Evolutionary conservation across 2,888 invertebrate species (phyloP), one percentile per base, ranked within the genome.

Genomic region (Epiblema foenella): DNA sequence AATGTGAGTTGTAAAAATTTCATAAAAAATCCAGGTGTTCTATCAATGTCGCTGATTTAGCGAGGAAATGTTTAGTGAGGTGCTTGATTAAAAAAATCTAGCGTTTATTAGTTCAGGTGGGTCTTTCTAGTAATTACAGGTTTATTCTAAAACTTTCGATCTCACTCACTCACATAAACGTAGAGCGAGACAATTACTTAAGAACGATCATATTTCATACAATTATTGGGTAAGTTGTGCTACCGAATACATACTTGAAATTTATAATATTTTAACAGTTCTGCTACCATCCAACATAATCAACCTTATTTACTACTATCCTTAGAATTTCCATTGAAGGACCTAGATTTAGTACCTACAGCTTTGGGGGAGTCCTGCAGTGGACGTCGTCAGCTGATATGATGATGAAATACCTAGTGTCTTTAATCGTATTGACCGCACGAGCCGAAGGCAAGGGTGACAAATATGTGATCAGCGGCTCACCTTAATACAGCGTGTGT

Each of bases 91-190:
- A 62, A 58, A 65, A 62, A 39, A 37, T n/a, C 56, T 57, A 63
- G 39, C 57, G 39, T 52, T 56, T 20, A 58, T 66, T 67, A 77
- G 79, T 76, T 80, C 46, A 79, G 82, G 82, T 82, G 82, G 82
- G 82, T 73, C 73, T 75, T 72, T 76, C 75, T 79, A 64, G 39
- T 64, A 39, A 74, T 69, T 69, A 58, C 58, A 59, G 51, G 68
- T 74, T 73, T 71, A 67, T 37, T 66, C 70, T 68, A 68, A 69
- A 64, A 64, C 57, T 29, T 57, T 62, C 54, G 20, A 42, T 70
- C 71, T 62, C 71, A 37, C 70, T 64, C 59, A 12, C 42, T 65
- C 49, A 52, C 51, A 62, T 68, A 60, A 65, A 39, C 12, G 37
- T 46, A 54, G 72, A 72, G 68, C 69, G 59, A 65, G 68, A 69